These are phyloP conservation scores for Sebastolobus alascanus DNA, from an alignment of 2,797 vertebrate species.

Conservation along the genomic window DNA sequence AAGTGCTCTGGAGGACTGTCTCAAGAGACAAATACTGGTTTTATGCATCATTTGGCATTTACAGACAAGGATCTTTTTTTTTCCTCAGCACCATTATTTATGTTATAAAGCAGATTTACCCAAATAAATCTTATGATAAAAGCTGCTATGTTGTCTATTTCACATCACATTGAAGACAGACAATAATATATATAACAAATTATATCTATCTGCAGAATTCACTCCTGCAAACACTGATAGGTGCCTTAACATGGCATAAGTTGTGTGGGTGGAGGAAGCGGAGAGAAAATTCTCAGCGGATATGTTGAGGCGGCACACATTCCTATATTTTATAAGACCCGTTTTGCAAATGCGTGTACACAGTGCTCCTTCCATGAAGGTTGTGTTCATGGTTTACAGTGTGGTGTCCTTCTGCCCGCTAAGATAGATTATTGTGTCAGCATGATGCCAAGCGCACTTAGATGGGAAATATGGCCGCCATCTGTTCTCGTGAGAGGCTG, in stretches of 20 bases:
- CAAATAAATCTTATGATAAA: slow-evolving; percentile 88
- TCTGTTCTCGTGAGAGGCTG: slow-evolving; percentile 51
- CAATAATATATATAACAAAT: neutral
- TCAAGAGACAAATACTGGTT: neutral
- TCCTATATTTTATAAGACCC: slow-evolving; percentile 6
- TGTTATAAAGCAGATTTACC: slow-evolving; percentile 88
- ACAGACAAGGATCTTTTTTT: slow-evolving; percentile 16
- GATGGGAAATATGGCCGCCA: slow-evolving; percentile 61
- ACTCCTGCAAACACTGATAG: slow-evolving; percentile 9
- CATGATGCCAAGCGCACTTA: slow-evolving; percentile 49
- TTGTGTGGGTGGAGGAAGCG: slow-evolving; percentile 42
- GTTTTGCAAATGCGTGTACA: slow-evolving; percentile 11
- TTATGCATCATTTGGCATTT: slow-evolving; percentile 38
- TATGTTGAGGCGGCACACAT: slow-evolving; percentile 7
- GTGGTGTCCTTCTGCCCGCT: slow-evolving; percentile 18
- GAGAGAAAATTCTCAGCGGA: slow-evolving; percentile 16
- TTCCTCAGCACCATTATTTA: slow-evolving; percentile 82
- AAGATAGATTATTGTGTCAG: slow-evolving; percentile 55
- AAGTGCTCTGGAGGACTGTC: neutral
- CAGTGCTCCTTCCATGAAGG: slow-evolving; percentile 10
- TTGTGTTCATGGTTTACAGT: slow-evolving; percentile 18
- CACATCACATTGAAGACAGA: neutral
- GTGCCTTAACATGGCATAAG: slow-evolving; percentile 32
- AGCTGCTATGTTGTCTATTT: slow-evolving; percentile 1
- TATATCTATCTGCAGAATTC: neutral